Evolutionary conservation across 2,888 invertebrate species (phyloP).

Genomic region (Agrotis exclamationis): DNA sequence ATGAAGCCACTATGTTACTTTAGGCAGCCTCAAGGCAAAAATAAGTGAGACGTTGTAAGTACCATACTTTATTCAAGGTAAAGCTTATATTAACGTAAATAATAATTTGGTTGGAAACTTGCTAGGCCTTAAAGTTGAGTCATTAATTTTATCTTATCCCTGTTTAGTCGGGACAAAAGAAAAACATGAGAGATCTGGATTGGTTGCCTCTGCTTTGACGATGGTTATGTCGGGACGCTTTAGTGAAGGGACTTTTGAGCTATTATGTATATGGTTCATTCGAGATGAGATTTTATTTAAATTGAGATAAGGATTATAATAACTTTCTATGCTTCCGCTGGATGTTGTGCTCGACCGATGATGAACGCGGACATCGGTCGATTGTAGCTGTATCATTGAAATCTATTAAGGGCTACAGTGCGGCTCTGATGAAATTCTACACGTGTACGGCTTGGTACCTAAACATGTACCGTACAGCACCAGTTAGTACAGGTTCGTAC

Average conservation of each 20-base stretch:
- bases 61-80: constrained; percentile 42
- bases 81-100: constrained; percentile 34
- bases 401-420: no score
- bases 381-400: no score
- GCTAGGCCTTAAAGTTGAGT: constrained; percentile 37
- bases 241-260: not conserved
- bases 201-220: constrained; percentile 12
- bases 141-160: constrained; percentile 42
- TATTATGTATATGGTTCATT: not conserved
- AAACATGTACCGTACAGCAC: no score
- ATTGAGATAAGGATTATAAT: not conserved
- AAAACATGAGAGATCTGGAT: constrained; percentile 23
- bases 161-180: constrained; percentile 39
- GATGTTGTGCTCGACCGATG: no score
- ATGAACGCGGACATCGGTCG: no score
- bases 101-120: constrained; percentile 26
- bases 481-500: no score
- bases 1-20: constrained; percentile 18
- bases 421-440: no score
- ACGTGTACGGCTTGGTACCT: no score
- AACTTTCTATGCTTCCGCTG: no score
- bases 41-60: constrained; percentile 36
- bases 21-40: constrained; percentile 18
- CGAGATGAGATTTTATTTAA: not conserved
- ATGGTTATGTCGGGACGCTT: not conserved